Evolutionary conservation across 2,888 invertebrate species (phyloP).

Genomic region (Junonia oenone): DNA sequence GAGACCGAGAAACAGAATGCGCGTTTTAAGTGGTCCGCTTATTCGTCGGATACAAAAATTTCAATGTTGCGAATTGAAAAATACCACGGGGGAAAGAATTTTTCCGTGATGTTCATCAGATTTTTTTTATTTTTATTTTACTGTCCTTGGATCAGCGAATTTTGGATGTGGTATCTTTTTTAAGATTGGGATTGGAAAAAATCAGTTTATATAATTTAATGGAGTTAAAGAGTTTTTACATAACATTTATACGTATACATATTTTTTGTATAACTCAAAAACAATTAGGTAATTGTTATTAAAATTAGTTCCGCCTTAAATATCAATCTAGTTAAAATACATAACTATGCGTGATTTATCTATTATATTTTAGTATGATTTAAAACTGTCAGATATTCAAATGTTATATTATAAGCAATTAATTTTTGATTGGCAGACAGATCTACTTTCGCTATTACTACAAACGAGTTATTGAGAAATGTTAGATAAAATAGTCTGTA

Average conservation of each 20-base stretch:
- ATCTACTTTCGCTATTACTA: background rate
- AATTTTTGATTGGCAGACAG: too few relatives aligned
- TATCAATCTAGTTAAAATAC: too few relatives aligned
- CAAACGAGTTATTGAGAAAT: background rate
- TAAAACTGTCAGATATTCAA: too few relatives aligned
- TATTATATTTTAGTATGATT: too few relatives aligned
- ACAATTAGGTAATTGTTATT: background rate
- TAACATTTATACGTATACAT: too few relatives aligned
- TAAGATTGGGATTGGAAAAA: too few relatives aligned
- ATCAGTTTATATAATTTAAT: too few relatives aligned
- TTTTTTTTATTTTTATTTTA: background rate
- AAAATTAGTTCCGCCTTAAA: too few relatives aligned
- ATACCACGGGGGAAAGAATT: slow-evolving; percentile 13
- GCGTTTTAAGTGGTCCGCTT: slow-evolving; percentile 45
- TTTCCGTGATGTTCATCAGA: slow-evolving; percentile 4
- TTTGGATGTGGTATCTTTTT: background rate
- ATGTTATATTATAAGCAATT: too few relatives aligned
- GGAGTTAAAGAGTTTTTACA: too few relatives aligned
- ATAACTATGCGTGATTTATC: too few relatives aligned
- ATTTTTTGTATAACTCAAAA: too few relatives aligned
- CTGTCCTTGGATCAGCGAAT: background rate
- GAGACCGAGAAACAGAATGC: slow-evolving; percentile 42
- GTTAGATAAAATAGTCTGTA: background rate
- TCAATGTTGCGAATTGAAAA: slow-evolving; percentile 55
- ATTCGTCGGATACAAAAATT: slow-evolving; percentile 59